A percentile compares a stretch with the other conserved stretches of the same genome.
Conservation (phyloP, 1,140 invertebrate species). For the Cherax quadricarinatus region DNA sequence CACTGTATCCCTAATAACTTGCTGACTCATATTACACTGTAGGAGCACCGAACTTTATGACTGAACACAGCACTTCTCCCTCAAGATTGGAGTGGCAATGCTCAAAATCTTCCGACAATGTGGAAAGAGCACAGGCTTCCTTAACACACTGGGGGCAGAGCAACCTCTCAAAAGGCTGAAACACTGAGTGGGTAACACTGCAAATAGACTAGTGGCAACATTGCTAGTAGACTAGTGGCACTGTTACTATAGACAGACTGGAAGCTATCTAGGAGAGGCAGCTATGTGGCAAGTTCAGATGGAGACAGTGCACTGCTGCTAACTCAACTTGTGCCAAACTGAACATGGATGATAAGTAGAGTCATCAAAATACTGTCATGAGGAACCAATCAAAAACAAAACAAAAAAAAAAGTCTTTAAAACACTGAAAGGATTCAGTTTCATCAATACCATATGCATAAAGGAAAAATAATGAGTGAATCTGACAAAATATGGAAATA, state of each 20-base stretch:
- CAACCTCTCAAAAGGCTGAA: constrained; percentile 15
- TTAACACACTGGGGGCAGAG: background rate
- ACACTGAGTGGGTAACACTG: constrained; percentile 53
- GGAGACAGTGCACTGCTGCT: constrained; percentile 50
- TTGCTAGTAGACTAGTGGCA: constrained; percentile 52
- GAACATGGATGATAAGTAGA: background rate
- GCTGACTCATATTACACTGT: background rate
- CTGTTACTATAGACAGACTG: constrained; percentile 51
- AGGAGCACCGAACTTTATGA: background rate
- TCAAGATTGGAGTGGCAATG: background rate
- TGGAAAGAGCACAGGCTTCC: constrained; percentile 10
- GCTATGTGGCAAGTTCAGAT: constrained; percentile 38
- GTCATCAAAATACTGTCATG: constrained; percentile 24
- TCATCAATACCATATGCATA: constrained; percentile 40
- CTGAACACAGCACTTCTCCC: background rate
- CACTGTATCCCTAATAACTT: background rate
- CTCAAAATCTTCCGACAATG: background rate
- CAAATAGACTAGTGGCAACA: constrained; percentile 33
- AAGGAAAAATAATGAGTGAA: constrained; percentile 52
- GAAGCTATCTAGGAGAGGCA: constrained; percentile 60
- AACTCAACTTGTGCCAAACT: constrained; percentile 41
- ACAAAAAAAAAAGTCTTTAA: constrained; percentile 29
- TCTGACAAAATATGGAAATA: constrained; percentile 61
- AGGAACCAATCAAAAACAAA: constrained; percentile 38
- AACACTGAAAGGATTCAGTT: constrained; percentile 52